Conservation (phyloP, 1,140 invertebrate genomes). For the Pinna nobilis region DNA sequence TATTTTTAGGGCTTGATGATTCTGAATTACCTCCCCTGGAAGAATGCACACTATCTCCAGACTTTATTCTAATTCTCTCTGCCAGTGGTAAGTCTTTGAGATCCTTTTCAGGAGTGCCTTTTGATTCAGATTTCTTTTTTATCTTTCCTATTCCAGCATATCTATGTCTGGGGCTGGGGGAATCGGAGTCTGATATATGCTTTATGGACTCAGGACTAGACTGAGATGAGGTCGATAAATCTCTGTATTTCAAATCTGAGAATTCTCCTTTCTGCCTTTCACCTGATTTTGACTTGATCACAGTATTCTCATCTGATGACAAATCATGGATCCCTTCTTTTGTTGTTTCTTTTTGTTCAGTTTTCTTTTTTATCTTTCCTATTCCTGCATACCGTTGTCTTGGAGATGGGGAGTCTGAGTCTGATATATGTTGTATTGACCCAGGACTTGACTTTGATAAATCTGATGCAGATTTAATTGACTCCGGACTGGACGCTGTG, state of each 20-base stretch:
- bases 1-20: background rate
- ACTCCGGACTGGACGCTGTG: background rate
- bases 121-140: constrained; percentile 24
- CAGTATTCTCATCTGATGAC: no score
- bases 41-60: constrained; percentile 3
- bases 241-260: background rate
- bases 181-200: background rate
- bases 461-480: no score
- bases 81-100: constrained; percentile 18
- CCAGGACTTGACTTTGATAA: no score
- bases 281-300: no score
- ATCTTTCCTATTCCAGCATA: constrained; percentile 24
- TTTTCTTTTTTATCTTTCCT: constrained; percentile 35
- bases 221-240: background rate
- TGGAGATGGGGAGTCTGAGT: background rate
- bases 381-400: constrained; percentile 17
- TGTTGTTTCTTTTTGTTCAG: background rate
- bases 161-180: constrained; percentile 9
- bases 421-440: no score
- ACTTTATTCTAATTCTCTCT: constrained; percentile 40
- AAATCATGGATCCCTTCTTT: background rate
- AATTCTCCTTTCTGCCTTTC: no score
- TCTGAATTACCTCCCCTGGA: background rate
- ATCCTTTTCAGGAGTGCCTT: background rate
- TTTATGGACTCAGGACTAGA: constrained; percentile 24